phyloP scores from a whole-genome alignment of 2,888 invertebrate species.

The Dolichopus griseipennis region DNA sequence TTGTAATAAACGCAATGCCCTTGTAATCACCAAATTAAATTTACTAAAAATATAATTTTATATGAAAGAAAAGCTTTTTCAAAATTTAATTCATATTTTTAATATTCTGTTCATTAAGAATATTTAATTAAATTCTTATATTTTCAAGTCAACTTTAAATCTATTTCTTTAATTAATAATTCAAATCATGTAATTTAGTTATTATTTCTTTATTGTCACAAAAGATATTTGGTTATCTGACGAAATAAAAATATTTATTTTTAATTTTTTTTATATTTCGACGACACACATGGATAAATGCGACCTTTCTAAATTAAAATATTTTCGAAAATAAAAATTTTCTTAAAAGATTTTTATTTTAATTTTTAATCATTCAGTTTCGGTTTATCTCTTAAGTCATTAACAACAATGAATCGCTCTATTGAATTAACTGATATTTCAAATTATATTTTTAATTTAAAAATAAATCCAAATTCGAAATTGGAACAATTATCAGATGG shows the following conservation, averaged over 20 bases:
- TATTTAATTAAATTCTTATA: too few relatives aligned
- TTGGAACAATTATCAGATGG: slow-evolving; percentile 47
- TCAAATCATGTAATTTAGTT: neutral
- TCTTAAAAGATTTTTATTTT: neutral
- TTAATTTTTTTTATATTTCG: neutral
- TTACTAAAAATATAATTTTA: too few relatives aligned
- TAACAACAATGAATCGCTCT: neutral
- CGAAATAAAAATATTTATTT: too few relatives aligned
- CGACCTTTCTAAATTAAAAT: neutral
- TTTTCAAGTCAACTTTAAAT: too few relatives aligned
- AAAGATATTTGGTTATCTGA: neutral
- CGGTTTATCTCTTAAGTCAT: neutral
- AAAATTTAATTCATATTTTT: too few relatives aligned
- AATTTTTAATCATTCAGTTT: neutral
- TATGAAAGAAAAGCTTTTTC: too few relatives aligned
- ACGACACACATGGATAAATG: neutral
- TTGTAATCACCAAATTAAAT: too few relatives aligned
- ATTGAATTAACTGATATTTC: neutral
- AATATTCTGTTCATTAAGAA: too few relatives aligned
- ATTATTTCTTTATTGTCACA: neutral
- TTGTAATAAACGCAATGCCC: too few relatives aligned
- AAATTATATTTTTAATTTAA: neutral
- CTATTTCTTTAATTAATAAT: neutral
- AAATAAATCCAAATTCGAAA: neutral
- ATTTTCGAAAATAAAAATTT: neutral